These are phyloP conservation scores for Andricus quercusramuli DNA, from an alignment of 2,888 invertebrate genomes.

Conservation along the genomic window DNA sequence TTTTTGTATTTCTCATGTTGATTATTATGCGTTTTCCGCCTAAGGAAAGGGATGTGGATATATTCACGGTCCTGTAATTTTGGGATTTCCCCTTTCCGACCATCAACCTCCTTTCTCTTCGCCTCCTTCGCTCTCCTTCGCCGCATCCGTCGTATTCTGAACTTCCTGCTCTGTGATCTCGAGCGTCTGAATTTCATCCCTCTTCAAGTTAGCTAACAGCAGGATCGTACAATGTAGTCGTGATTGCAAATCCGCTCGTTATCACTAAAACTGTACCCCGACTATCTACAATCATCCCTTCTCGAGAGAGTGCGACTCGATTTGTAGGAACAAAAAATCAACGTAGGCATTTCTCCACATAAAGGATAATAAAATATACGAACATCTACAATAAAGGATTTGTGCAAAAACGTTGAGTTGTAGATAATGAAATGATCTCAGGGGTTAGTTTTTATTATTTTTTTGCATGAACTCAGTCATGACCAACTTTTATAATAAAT, in stretches of 20 bases:
- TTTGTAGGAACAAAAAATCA: background rate
- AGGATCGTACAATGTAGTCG: constrained; percentile 73
- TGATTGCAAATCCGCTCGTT: constrained; percentile 77
- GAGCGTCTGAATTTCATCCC: constrained; percentile 72
- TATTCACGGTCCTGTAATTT: background rate
- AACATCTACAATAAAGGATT: background rate
- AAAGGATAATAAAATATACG: background rate
- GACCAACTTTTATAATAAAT: background rate
- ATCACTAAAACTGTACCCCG: constrained; percentile 71
- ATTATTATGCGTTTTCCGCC: background rate
- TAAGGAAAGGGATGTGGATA: background rate
- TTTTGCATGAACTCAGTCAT: background rate
- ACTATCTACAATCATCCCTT: constrained; percentile 53
- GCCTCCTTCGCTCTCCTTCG: constrained; percentile 9
- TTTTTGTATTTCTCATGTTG: too few species aligned
- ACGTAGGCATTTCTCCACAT: background rate
- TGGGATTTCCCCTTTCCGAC: constrained; percentile 23
- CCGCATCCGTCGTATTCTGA: constrained; percentile 38
- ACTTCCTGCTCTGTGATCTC: constrained; percentile 73
- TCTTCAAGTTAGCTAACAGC: constrained; percentile 72
- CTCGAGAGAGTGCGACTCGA: background rate
- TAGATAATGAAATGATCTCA: background rate
- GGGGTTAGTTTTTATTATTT: background rate
- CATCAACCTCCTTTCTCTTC: background rate
- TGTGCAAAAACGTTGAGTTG: background rate